Percentiles rank a stretch among this genome's conserved stretches.
phyloP scores from a whole-genome alignment of 30 jellyfish, hydroid and myxozoan genomes.

The Turritopsis rubra region DNA sequence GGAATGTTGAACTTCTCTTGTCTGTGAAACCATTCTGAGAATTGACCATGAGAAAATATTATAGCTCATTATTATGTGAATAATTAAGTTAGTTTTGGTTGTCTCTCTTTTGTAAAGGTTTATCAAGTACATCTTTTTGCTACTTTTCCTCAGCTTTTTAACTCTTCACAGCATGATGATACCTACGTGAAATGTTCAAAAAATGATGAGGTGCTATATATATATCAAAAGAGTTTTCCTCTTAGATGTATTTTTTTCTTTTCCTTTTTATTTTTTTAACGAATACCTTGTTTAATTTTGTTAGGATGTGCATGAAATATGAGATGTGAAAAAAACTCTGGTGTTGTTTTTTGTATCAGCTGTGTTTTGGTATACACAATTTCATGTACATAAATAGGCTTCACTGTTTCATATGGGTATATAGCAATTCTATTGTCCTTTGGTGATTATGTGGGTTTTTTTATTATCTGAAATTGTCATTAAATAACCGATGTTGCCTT shows the following conservation, averaged over 20 bases:
- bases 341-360: neutral
- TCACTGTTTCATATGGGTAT: neutral
- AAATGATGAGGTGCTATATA: no score
- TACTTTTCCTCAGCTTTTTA: neutral
- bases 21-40: neutral
- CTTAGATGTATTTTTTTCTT: no score
- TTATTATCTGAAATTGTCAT: neutral
- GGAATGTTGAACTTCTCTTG: no score
- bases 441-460: neutral
- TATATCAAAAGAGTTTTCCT: no score
- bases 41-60: neutral
- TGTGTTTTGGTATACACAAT: neutral
- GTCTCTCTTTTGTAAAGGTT: neutral
- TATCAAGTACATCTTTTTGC: neutral
- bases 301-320: neutral
- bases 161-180: neutral
- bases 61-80: neutral
- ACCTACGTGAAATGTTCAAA: no score
- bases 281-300: neutral
- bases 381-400: neutral
- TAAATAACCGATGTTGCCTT: neutral
- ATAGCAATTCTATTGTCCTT: neutral
- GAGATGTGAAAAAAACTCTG: neutral
- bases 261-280: neutral
- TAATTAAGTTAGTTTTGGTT: neutral